Evolutionary conservation across 2,888 invertebrate species (phyloP).

Genomic region (Netelia fuscicornis): DNA sequence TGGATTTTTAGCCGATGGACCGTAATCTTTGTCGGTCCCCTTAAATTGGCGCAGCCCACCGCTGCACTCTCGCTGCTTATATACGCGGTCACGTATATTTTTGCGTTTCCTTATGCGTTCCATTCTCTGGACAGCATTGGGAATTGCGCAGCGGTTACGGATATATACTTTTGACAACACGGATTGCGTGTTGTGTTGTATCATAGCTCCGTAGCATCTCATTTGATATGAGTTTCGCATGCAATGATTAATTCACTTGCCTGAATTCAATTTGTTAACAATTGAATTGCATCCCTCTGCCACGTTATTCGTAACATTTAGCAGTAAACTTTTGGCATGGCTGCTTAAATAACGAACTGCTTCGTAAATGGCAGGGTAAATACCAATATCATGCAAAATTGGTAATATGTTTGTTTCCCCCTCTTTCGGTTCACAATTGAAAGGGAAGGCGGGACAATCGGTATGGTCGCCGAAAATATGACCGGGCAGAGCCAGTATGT

Average conservation of each 20-base stretch:
- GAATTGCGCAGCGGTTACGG: not conserved
- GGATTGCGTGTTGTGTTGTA: constrained; percentile 76
- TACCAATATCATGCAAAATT: constrained; percentile 32
- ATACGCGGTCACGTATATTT: not conserved
- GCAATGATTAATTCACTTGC: constrained; percentile 72
- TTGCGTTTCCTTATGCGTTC: constrained; percentile 19
- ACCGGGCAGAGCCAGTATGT: constrained; percentile 58
- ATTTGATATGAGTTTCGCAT: constrained; percentile 75
- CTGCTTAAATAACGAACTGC: constrained; percentile 34
- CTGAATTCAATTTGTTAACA: constrained; percentile 53
- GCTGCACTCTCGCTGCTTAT: not conserved
- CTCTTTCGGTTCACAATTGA: constrained; percentile 16
- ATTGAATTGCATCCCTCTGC: constrained; percentile 52
- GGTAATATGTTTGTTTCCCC: constrained; percentile 45
- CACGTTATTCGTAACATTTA: constrained; percentile 62
- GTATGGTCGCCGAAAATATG: constrained; percentile 69
- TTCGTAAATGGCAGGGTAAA: constrained; percentile 53
- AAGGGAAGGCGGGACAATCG: constrained; percentile 22
- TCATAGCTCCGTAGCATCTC: constrained; percentile 76
- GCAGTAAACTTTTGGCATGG: constrained; percentile 62
- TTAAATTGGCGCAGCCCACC: not conserved
- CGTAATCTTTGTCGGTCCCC: constrained; percentile 61
- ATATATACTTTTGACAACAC: constrained; percentile 12
- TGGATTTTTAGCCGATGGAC: not conserved
- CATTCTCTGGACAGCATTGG: constrained; percentile 16